Base-by-base conservation (phyloP, 2,113 vertebrate genomes). In the Aspiorhynchus laticeps region DNA sequence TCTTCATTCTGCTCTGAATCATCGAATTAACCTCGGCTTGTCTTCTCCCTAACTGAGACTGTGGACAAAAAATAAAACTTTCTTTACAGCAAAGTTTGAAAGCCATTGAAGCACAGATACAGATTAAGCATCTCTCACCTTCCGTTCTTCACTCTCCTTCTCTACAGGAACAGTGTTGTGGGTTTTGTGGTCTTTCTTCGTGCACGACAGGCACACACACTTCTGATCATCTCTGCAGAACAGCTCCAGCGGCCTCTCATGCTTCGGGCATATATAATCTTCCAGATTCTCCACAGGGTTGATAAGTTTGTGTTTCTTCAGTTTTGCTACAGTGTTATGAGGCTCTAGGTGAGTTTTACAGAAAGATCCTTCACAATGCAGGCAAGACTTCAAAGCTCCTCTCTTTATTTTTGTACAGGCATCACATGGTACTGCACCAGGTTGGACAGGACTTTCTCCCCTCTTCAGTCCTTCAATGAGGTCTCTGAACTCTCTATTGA, bases 291-390 rank as follows among this genome's bases (percentile, higher is more conserved):
- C 79, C 80, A 92, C 38, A 0, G 95, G 94, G 0, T 95, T 91
- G 2, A 92, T 88, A 77, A 95, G 91, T 91, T 88, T 90, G 90
- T 95, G 94, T 61, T 90, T 92, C 79, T 83, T 90, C n/a, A 94
- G 91, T 4, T 86, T 14, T 0, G 85, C 84, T 10, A 94, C 93
- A 51, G 93, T 89, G 0, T 78, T 89, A 88, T 96, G 94, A 14
- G 93, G 90, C 56, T 90, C 90, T 0, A 94, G 89, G 88, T 96
- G 95, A 24, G 85, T 89, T 36, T 93, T 90, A 0, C 95, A 96
- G 86, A 92, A 93, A 0, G 94, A 95, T 1, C 90, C 93, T 85
- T 88, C 26, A 38, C 95, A 95, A 56, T 67, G 92, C 86, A 95
- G 83, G 67, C 94, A 95, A 0, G 92, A 94, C 88, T 92, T 94